Conservation (phyloP, 2,113 vertebrate genomes). For the Crotalus horridus region DNA sequence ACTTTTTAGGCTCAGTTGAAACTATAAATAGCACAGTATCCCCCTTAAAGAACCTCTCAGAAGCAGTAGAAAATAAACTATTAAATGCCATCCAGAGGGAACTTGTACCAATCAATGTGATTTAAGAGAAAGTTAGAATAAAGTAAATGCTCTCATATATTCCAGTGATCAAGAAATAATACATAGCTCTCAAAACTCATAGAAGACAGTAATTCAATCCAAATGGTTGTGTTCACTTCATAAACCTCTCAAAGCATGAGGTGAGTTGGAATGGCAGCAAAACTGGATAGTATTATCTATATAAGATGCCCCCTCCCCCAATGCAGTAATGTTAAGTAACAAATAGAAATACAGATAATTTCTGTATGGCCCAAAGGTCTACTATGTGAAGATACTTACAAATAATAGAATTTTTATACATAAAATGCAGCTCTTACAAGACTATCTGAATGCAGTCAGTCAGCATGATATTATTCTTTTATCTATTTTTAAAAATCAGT, state of each 20-base stretch:
- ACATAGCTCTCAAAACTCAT: constrained; percentile 49
- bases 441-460: not conserved
- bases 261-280: constrained; percentile 46
- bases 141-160: constrained; percentile 48
- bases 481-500: not conserved
- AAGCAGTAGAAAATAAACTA: constrained; percentile 36
- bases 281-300: constrained; percentile 42
- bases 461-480: not conserved
- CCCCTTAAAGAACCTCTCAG: constrained; percentile 20
- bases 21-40: constrained; percentile 29
- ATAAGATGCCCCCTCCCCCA: constrained; percentile 29
- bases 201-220: constrained; percentile 61
- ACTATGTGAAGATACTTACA: not conserved
- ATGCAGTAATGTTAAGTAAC: not conserved
- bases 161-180: constrained; percentile 62
- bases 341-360: not conserved
- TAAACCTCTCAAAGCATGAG: constrained; percentile 48
- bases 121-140: constrained; percentile 48
- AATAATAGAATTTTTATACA: not conserved
- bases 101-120: constrained; percentile 24
- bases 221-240: constrained; percentile 57
- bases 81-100: constrained; percentile 12
- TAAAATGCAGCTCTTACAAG: not conserved
- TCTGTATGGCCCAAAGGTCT: constrained; percentile 16
- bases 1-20: constrained; percentile 38